phyloP scores from a whole-genome alignment of 1,140 invertebrate genomes.

The Drosophila simulans region DNA sequence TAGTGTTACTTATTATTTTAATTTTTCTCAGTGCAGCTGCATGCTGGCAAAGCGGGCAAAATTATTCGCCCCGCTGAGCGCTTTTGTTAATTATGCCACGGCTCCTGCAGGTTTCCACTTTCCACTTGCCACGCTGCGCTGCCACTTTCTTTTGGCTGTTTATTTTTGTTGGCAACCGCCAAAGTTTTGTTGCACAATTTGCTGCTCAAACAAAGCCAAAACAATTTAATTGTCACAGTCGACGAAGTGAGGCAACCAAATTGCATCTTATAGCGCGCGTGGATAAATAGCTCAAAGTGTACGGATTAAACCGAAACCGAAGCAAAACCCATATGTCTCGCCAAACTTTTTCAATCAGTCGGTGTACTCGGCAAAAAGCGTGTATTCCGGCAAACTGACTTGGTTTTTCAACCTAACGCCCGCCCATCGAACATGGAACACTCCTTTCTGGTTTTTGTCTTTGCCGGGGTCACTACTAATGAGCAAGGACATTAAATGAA shows the following conservation, averaged over 20 bases:
- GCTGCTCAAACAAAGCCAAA: constrained; percentile 79
- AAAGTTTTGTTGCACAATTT: constrained; percentile 83
- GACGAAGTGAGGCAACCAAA: constrained; percentile 47
- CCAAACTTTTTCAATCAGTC: constrained; percentile 42
- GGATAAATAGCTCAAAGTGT: constrained; percentile 32
- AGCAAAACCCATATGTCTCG: constrained; percentile 39
- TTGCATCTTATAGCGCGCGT: constrained; percentile 41
- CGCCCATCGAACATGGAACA: constrained; percentile 19
- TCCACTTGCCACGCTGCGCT: constrained; percentile 1
- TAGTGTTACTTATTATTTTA: too few relatives aligned
- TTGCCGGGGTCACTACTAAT: constrained; percentile 57
- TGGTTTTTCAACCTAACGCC: constrained; percentile 13
- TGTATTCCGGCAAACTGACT: constrained; percentile 44
- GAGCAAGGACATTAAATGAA: constrained; percentile 75
- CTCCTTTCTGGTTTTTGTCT: not conserved
- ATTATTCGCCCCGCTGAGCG: constrained; percentile 78
- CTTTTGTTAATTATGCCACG: constrained; percentile 79
- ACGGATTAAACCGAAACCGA: constrained; percentile 18
- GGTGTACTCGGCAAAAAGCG: constrained; percentile 4
- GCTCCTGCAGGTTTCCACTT: constrained; percentile 46
- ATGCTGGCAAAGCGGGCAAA: constrained; percentile 57
- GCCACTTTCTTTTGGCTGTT: constrained; percentile 43
- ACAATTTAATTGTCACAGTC: constrained; percentile 78
- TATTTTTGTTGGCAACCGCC: constrained; percentile 70
- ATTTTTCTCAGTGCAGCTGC: constrained; percentile 5